Evolutionary conservation across 23 tunicate species (phyloP).

Genomic region (Trididemnum clinides): DNA sequence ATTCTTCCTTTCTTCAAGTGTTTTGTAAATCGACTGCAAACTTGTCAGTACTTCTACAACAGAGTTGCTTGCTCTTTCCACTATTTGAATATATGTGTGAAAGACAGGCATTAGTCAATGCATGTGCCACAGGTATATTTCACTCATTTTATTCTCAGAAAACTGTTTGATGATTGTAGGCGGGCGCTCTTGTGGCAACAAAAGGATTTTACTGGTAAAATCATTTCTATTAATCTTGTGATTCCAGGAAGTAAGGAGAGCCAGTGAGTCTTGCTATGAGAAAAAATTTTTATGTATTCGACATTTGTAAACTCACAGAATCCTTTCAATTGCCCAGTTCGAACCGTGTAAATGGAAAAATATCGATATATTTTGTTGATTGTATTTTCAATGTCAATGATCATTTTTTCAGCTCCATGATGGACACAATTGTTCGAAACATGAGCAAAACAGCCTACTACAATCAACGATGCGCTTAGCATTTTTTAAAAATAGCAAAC

Average conservation of each 20-base stretch:
- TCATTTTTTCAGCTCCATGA: constrained; percentile 26
- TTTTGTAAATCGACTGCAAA: not conserved
- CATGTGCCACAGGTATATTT: constrained; percentile 13
- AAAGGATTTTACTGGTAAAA: constrained; percentile 1
- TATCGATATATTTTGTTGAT: constrained; percentile 27
- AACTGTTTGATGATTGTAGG: constrained; percentile 4
- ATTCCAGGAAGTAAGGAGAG: constrained; percentile 38
- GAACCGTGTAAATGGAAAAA: constrained; percentile 29
- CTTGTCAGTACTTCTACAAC: constrained; percentile 14
- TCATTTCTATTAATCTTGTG: constrained; percentile 7
- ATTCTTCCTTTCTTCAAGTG: constrained; percentile 11
- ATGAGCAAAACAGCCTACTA: not conserved
- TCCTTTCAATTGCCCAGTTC: constrained; percentile 26
- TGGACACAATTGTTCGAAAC: constrained; percentile 32
- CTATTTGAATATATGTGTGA: constrained; percentile 18
- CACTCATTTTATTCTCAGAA: constrained; percentile 12
- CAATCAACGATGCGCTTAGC: not conserved
- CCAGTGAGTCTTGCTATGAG: constrained; percentile 36
- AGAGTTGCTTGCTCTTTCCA: constrained; percentile 25
- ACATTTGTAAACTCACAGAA: constrained; percentile 1
- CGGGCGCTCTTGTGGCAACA: constrained; percentile 22
- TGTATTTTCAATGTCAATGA: constrained; percentile 18
- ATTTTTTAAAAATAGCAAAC: constrained; percentile 8
- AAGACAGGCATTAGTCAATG: constrained; percentile 13
- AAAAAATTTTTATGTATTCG: constrained; percentile 12